These are phyloP conservation scores for Latheticus oryzae DNA, from an alignment of 2,888 invertebrate genomes.

Conservation along the genomic window DNA sequence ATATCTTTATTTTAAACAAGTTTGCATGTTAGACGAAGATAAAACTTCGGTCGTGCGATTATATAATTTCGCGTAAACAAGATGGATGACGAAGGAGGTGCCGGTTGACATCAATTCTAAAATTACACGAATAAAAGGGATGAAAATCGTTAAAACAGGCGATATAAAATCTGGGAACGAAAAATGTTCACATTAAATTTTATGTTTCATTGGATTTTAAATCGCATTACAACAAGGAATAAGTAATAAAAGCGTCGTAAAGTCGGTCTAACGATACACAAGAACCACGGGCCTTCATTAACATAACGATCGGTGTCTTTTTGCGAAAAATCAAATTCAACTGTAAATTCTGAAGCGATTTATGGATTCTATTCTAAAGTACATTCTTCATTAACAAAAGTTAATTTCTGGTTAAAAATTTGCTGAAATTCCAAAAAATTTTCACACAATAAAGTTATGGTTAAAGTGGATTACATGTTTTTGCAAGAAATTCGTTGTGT, in stretches of 20 bases:
- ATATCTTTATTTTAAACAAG: conserved; percentile 39
- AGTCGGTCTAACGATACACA: conserved; percentile 46
- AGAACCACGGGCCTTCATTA: conserved; percentile 47
- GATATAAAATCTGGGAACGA: conserved; percentile 26
- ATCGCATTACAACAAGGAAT: conserved; percentile 44
- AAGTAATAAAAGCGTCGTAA: conserved; percentile 50
- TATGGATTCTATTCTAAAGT: too few species aligned
- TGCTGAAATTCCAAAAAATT: too few species aligned
- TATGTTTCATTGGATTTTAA: conserved; percentile 48
- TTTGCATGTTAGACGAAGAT: conserved; percentile 36
- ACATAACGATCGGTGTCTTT: conserved; percentile 42
- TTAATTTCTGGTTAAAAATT: too few species aligned
- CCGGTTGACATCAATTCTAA: conserved; percentile 14
- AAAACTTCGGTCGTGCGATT: conserved; percentile 28
- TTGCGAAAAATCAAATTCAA: conserved; percentile 33
- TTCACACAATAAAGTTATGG: too few species aligned
- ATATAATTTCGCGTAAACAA: conserved; percentile 35
- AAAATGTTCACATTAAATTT: conserved; percentile 34
- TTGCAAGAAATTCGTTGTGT: too few species aligned
- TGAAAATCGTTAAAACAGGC: conserved; percentile 22
- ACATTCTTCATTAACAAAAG: too few species aligned
- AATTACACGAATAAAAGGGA: conserved; percentile 14
- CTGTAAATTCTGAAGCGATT: conserved; percentile 18
- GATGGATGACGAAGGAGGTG: conserved; percentile 28
- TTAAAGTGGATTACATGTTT: too few species aligned